A percentile compares a stretch with the other conserved stretches of the same genome.
phyloP scores from a whole-genome alignment of 2,113 vertebrate species.

The Oncorhynchus clarkii region DNA sequence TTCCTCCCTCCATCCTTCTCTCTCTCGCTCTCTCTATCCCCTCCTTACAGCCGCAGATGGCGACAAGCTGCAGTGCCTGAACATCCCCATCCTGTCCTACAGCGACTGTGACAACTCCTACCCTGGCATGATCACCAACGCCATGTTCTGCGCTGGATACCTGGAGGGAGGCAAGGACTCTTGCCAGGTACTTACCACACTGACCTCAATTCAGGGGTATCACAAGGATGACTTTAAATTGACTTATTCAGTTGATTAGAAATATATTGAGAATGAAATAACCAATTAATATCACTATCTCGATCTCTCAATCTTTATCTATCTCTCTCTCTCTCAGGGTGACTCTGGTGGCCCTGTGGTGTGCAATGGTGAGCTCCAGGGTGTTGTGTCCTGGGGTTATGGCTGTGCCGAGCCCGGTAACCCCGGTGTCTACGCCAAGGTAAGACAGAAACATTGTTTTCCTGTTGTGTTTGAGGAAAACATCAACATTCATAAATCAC shows the following conservation, averaged over 20 bases:
- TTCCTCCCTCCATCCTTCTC: no score
- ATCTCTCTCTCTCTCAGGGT: constrained; percentile 52
- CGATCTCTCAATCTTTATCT: no score
- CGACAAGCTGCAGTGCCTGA: constrained; percentile 10
- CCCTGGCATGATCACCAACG: constrained; percentile 2
- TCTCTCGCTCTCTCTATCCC: constrained; percentile 8
- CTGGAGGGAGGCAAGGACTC: constrained; percentile 73
- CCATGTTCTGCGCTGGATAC: constrained; percentile 75
- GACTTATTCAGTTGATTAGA: neutral
- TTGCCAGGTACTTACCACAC: constrained; percentile 64
- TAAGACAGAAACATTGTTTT: neutral
- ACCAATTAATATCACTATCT: no score
- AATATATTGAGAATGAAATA: no score
- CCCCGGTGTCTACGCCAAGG: constrained; percentile 73
- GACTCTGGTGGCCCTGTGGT: constrained; percentile 74
- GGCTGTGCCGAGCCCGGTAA: constrained; percentile 57
- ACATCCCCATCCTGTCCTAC: constrained; percentile 3
- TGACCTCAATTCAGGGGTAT: neutral
- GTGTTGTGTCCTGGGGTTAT: constrained; percentile 68
- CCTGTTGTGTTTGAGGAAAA: neutral
- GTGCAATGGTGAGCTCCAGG: constrained; percentile 66
- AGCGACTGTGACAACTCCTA: neutral
- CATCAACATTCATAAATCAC: neutral
- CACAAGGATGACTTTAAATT: neutral
- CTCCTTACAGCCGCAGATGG: constrained; percentile 26